phyloP scores from a whole-genome alignment of 2,888 invertebrate species.

The Crepidodera aurea region DNA sequence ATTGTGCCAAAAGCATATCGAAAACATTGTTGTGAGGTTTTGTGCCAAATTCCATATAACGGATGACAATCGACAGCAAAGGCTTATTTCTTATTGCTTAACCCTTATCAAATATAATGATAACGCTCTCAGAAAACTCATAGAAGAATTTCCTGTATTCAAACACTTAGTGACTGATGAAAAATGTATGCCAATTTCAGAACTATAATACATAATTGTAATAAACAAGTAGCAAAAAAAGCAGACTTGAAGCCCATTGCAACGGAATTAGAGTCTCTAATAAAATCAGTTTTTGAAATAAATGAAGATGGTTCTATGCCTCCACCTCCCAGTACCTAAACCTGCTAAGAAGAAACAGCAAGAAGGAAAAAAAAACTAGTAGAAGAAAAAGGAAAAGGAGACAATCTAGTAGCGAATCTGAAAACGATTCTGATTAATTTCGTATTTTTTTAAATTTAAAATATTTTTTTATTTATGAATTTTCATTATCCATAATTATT shows the following conservation, averaged over 20 bases:
- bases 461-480: no score
- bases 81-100: conserved; percentile 88
- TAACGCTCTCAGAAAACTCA: conserved; percentile 74
- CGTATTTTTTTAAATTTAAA: no score
- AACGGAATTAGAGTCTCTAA: conserved; percentile 72
- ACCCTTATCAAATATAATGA: conserved; percentile 84
- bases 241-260: conserved; percentile 63
- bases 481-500: no score
- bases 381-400: conserved; percentile 10
- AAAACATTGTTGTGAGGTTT: conserved; percentile 89
- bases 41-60: conserved; percentile 83
- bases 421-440: conserved; percentile 24
- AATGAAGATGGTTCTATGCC: conserved; percentile 54
- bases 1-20: conserved; percentile 72
- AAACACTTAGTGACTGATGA: conserved; percentile 78
- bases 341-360: no score
- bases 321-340: conserved; percentile 35
- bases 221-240: conserved; percentile 61
- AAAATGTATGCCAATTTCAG: conserved; percentile 76
- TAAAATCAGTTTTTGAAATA: conserved; percentile 71
- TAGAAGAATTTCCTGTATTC: conserved; percentile 79
- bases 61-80: conserved; percentile 81
- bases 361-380: conserved; percentile 18
- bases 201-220: conserved; percentile 71
- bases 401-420: not conserved